These are phyloP conservation scores for Propithecus perrieri DNA, from an alignment of 2,797 vertebrate genomes.

Conservation along the genomic window DNA sequence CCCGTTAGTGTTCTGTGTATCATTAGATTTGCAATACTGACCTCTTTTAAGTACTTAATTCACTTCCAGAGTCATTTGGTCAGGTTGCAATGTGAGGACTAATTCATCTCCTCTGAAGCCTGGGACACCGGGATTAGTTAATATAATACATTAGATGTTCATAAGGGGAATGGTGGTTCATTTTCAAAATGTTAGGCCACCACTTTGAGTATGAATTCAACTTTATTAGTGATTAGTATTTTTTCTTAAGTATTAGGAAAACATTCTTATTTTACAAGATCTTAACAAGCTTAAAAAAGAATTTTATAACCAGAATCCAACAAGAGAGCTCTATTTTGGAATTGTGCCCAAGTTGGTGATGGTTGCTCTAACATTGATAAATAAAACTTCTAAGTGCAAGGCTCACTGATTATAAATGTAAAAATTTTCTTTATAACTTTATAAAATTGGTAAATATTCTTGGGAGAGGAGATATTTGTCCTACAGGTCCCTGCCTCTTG, in stretches of 20 bases:
- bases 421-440: slow-evolving; percentile 28
- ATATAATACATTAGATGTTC: neutral
- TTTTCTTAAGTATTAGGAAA: slow-evolving; percentile 64
- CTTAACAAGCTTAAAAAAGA: slow-evolving; percentile 55
- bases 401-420: slow-evolving; percentile 40
- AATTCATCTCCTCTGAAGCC: neutral
- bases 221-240: slow-evolving; percentile 57
- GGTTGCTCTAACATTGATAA: slow-evolving; percentile 60
- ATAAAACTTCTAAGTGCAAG: slow-evolving; percentile 73
- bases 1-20: neutral
- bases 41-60: slow-evolving; percentile 4
- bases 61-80: slow-evolving; percentile 6
- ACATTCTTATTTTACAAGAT: slow-evolving; percentile 61
- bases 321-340: slow-evolving; percentile 57
- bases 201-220: slow-evolving; percentile 48
- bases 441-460: neutral
- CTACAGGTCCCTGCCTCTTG: neutral
- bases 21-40: neutral
- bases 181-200: slow-evolving; percentile 29
- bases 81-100: neutral
- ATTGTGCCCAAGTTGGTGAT: slow-evolving; percentile 57
- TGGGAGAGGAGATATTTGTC: neutral
- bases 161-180: neutral
- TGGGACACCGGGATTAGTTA: neutral
- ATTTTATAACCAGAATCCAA: slow-evolving; percentile 57